phyloP scores from a whole-genome alignment of 2,113 vertebrate species.

The Scolopax mira region DNA sequence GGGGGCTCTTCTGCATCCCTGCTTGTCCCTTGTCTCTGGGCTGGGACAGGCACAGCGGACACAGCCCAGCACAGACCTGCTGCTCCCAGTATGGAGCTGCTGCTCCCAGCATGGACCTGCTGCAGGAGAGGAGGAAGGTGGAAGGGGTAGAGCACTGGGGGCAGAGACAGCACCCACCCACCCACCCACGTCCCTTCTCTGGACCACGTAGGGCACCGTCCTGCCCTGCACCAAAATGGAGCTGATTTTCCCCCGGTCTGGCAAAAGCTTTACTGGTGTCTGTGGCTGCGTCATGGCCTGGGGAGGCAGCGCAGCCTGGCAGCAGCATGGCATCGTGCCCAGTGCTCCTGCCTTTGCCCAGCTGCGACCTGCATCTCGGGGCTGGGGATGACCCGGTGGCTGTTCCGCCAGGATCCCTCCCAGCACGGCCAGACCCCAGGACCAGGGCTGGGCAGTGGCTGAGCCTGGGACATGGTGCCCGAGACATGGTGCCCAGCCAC shows the following conservation, averaged over 20 bases:
- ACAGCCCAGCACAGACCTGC: rapidly evolving
- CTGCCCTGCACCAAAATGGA: neutral
- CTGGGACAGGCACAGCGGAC: neutral
- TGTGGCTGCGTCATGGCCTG: neutral
- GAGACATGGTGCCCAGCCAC: rapidly evolving
- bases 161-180: neutral
- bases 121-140: neutral
- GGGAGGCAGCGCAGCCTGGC: neutral
- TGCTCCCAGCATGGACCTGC: neutral
- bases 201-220: rapidly evolving
- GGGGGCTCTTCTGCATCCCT: too few relatives aligned
- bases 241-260: neutral
- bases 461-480: rapidly evolving
- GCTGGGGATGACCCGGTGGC: neutral
- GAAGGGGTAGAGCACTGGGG: neutral
- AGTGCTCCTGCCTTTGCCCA: rapidly evolving
- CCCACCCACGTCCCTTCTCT: neutral
- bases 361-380: neutral
- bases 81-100: neutral
- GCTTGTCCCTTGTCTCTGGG: neutral
- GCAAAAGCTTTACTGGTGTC: neutral
- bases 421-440: neutral
- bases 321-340: neutral
- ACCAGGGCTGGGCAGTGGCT: neutral
- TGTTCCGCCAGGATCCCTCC: rapidly evolving